Evolutionary conservation across 2,888 invertebrate genomes (phyloP).

Genomic region (Eumerus sabulonum): DNA sequence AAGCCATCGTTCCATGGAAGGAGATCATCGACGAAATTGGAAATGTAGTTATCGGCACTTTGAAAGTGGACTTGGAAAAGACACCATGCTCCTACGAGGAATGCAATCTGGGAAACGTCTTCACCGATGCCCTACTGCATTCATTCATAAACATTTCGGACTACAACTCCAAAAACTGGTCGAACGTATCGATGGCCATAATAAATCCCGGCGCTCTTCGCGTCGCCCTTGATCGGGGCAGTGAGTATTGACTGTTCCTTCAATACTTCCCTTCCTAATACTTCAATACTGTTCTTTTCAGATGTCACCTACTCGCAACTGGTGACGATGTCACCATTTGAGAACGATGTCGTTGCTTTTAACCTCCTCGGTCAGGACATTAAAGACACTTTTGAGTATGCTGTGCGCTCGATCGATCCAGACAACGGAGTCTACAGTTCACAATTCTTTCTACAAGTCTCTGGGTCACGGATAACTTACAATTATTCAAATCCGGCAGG

Average conservation of each 20-base stretch:
- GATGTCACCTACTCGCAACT: constrained; percentile 86
- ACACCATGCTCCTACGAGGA: constrained; percentile 82
- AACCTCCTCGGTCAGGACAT: constrained; percentile 85
- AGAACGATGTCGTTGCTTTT: constrained; percentile 86
- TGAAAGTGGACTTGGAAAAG: constrained; percentile 81
- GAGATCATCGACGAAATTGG: constrained; percentile 81
- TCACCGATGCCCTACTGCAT: constrained; percentile 86
- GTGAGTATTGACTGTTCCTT: constrained; percentile 77
- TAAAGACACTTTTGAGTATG: constrained; percentile 82
- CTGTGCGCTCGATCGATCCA: constrained; percentile 76
- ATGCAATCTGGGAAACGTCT: constrained; percentile 87
- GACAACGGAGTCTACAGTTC: constrained; percentile 70
- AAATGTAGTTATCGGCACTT: constrained; percentile 81
- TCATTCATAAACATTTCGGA: constrained; percentile 73
- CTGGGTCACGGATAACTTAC: constrained; percentile 80
- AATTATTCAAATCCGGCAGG: constrained; percentile 82
- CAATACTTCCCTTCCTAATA: too few relatives aligned
- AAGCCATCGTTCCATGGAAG: constrained; percentile 82
- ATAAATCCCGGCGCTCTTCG: constrained; percentile 86
- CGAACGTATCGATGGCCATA: constrained; percentile 84
- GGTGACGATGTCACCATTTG: constrained; percentile 86
- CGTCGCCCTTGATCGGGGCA: constrained; percentile 83
- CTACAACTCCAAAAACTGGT: constrained; percentile 81
- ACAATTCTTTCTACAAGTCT: constrained; percentile 80
- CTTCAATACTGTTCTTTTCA: constrained; percentile 72